Percentiles rank a stretch among this genome's conserved stretches.
phyloP scores from a whole-genome alignment of 2,888 invertebrate species.

The Perizoma affinitatum region DNA sequence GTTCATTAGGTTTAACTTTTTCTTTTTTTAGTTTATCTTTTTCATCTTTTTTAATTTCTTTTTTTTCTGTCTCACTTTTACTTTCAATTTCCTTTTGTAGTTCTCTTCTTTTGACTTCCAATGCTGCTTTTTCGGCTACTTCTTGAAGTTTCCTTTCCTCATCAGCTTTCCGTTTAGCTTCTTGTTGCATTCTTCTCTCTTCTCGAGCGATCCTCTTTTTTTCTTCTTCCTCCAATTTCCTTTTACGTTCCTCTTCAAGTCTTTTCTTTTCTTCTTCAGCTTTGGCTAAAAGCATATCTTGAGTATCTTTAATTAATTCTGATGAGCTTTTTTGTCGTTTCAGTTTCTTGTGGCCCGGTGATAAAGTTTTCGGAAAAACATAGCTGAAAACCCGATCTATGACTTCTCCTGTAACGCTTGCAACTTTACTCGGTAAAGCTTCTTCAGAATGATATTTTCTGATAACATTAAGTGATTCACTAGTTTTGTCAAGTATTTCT shows the following conservation, averaged over 20 bases:
- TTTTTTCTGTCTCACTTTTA: too few species aligned
- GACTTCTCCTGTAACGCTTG: constrained; percentile 11
- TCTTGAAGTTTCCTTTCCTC: constrained; percentile 25
- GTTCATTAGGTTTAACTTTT: constrained; percentile 13
- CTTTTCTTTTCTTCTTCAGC: constrained; percentile 34
- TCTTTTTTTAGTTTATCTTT: constrained; percentile 13
- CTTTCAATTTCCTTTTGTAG: too few species aligned
- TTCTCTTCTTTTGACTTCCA: too few species aligned
- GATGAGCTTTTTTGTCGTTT: constrained; percentile 50
- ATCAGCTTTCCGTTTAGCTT: constrained; percentile 33
- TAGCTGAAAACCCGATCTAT: constrained; percentile 53
- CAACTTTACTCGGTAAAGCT: constrained; percentile 22
- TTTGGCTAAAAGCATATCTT: constrained; percentile 47
- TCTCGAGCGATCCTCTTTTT: constrained; percentile 30
- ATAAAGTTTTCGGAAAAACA: constrained; percentile 50
- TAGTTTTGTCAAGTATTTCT: constrained; percentile 1
- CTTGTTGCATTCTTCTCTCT: constrained; percentile 26
- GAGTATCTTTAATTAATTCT: constrained; percentile 56
- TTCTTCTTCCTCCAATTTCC: constrained; percentile 32
- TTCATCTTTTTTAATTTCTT: too few species aligned
- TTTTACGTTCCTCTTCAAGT: constrained; percentile 32
- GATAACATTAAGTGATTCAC: constrained; percentile 1
- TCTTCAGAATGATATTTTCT: constrained; percentile 42
- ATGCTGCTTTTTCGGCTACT: not conserved
- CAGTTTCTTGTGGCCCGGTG: constrained; percentile 17